Base-by-base conservation (phyloP, 2,797 vertebrate genomes). In the Sphenopsis melanotis region DNA sequence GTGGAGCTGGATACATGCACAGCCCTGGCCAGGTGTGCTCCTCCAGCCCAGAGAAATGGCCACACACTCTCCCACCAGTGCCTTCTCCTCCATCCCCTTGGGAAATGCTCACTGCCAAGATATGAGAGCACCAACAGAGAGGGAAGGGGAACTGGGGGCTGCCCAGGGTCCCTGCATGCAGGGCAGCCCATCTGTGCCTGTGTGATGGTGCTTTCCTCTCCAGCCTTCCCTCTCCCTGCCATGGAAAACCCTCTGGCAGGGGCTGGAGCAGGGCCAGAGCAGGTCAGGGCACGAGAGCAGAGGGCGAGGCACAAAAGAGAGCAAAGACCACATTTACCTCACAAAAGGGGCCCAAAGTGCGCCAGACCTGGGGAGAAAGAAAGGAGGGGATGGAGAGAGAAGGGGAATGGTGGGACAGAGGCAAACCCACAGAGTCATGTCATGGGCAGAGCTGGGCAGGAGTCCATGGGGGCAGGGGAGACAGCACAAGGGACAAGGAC, bases 341-440 rank as follows among this genome's bases (percentile, higher is more conserved):
- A 56, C 98, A 99, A 97, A 99, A 98, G 89, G 98, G 98, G 95
- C 98, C 98, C 98, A 99, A 97, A 98, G 98, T 98, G 97, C 98
- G 98, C 98, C 98, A 99, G 96, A 99, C 98, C 99, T 99, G 98
- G 96, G 97, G 93, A 98, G 90, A 97, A 90, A 95, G 94, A 70
- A 93, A 83, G 95, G 89, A 90, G 82, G 94, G 94, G 70, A 44
- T 61, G 90, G 91, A 94, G 80, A 95, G 60, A 72, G 64, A 90
- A 91, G 57, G 85, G 75, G 91, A 91, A 77, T 27, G 42, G 42
- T 2, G 5, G 74, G 34, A 24, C 27, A 76, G 64, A 83, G 39
- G 36, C 49, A 77, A 89, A 76, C 39, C 66, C 60, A 36, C 76
- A 57, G 2, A 44, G 90, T 11, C 0, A 0, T 20, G 49, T 29